Percentiles rank a stretch among this genome's conserved stretches.
These are phyloP conservation scores for Pachydiplax longipennis DNA, from an alignment of 2,888 invertebrate species.

Conservation along the genomic window DNA sequence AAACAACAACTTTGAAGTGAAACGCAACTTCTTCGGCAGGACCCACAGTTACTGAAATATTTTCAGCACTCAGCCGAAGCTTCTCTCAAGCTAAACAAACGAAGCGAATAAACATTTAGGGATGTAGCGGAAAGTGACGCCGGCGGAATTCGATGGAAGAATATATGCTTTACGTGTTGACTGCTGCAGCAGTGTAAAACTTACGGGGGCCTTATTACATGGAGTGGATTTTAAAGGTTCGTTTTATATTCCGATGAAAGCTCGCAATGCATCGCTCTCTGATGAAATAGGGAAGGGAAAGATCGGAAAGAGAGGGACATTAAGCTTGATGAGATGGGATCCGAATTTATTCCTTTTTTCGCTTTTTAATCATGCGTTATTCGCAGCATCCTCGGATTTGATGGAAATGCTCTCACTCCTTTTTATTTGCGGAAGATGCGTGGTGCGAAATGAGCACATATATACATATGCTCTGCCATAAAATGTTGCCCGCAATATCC, in stretches of 20 bases:
- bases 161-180: neutral
- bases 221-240: slow-evolving; percentile 30
- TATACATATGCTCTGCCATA: neutral
- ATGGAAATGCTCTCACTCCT: neutral
- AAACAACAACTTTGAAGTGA: no score
- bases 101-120: no score
- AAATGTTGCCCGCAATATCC: neutral
- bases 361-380: slow-evolving; percentile 38
- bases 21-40: no score
- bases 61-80: no score
- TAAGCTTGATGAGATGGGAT: slow-evolving; percentile 42
- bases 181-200: neutral
- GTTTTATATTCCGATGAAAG: slow-evolving; percentile 34
- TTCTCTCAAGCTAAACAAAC: no score
- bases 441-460: slow-evolving; percentile 31
- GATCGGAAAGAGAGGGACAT: slow-evolving; percentile 20
- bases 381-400: slow-evolving; percentile 23
- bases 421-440: slow-evolving; percentile 23
- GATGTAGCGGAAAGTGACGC: neutral
- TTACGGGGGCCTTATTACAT: slow-evolving; percentile 13
- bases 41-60: no score
- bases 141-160: neutral
- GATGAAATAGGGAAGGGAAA: neutral
- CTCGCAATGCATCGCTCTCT: neutral
- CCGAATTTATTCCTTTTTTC: slow-evolving; percentile 26